Conservation (phyloP, 1,140 invertebrate genomes). For the Lineus longissimus region DNA sequence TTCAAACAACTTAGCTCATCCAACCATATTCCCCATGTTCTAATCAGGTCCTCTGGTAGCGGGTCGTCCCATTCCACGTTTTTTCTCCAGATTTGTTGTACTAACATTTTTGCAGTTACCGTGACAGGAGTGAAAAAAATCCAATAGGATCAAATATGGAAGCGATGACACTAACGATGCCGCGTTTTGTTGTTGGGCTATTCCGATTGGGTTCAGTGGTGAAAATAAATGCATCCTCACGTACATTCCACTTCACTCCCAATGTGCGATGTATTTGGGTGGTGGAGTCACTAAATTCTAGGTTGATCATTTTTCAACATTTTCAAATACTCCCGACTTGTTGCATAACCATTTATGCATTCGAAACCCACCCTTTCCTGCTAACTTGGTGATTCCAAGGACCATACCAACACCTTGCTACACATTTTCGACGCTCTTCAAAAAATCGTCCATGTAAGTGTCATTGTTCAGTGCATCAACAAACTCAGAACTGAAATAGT, state of each 20-base stretch:
- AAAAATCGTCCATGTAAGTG: not conserved
- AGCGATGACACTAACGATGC: not conserved
- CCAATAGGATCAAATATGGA: conserved; percentile 1
- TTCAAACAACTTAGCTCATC: not conserved
- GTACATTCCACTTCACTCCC: not conserved
- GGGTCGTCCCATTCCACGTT: conserved; percentile 3
- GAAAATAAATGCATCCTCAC: not conserved
- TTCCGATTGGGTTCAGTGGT: not conserved
- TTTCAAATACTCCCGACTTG: not conserved
- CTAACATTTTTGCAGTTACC: not conserved
- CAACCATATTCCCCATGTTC: not conserved
- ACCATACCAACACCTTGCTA: not conserved
- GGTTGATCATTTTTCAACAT: not conserved
- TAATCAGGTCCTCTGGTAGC: not conserved
- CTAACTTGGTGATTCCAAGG: not conserved
- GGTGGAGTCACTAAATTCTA: not conserved
- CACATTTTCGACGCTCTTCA: not conserved
- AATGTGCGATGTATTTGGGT: not conserved
- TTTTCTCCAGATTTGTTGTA: not conserved
- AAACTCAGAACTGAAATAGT: not conserved
- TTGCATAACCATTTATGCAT: not conserved
- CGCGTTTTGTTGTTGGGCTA: not conserved
- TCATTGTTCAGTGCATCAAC: not conserved
- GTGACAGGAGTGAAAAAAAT: conserved; percentile 1
- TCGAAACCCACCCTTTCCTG: not conserved